Conservation (phyloP, 2,113 vertebrate genomes). For the Labeo catla region DNA sequence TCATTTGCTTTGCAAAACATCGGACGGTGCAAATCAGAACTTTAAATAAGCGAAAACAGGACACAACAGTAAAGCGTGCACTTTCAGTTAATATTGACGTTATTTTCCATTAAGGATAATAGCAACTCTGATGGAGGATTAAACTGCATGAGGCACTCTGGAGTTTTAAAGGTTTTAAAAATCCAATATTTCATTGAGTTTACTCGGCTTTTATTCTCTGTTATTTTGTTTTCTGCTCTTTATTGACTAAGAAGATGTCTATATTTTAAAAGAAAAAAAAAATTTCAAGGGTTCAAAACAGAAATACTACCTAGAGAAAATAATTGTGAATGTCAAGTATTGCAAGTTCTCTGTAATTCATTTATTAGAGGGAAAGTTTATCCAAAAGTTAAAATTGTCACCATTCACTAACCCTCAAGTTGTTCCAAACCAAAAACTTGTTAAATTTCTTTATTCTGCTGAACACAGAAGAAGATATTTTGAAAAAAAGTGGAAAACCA, state of each 20-base stretch:
- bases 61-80: neutral
- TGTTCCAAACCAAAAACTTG: neutral
- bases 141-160: neutral
- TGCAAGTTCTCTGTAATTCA: neutral
- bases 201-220: neutral
- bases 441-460: neutral
- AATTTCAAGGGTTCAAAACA: neutral
- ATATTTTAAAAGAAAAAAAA: neutral
- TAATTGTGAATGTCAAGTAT: neutral
- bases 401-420: no score
- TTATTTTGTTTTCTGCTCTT: neutral
- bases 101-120: slow-evolving; percentile 30
- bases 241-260: neutral
- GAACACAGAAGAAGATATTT: neutral
- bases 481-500: neutral
- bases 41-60: slow-evolving; percentile 12
- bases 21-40: neutral
- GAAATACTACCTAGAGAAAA: neutral
- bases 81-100: slow-evolving; percentile 16
- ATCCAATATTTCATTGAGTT: slow-evolving; percentile 18
- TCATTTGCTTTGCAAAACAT: neutral
- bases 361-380: neutral
- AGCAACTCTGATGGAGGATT: neutral
- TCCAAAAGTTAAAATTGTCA: neutral
- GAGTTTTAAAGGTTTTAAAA: slow-evolving; percentile 16